A percentile compares a stretch with the other conserved stretches of the same genome.
Evolutionary conservation across 35 echinoderm and acorn worm species (phyloP).

Genomic region (Holothuria glaberrima): DNA sequence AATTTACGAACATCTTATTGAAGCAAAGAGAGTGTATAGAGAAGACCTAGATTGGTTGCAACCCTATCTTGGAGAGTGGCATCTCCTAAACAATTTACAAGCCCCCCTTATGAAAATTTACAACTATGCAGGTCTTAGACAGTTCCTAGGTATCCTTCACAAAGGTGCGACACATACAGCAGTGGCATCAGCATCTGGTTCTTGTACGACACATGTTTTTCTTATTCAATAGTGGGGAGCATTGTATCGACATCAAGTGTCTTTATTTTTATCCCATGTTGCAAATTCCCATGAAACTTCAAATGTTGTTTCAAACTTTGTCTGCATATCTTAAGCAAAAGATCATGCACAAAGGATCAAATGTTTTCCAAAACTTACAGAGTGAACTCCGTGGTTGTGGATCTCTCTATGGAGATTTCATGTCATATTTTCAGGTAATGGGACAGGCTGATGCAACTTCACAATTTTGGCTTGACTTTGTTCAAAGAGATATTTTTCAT

Average conservation of each 20-base stretch:
- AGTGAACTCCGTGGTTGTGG: not conserved
- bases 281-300: not conserved
- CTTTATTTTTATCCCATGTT: not conserved
- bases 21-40: slow-evolving; percentile 45
- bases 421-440: not conserved
- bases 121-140: too few relatives aligned
- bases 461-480: slow-evolving; percentile 54
- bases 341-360: not conserved
- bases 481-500: slow-evolving; percentile 45
- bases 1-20: too few relatives aligned
- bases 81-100: too few relatives aligned
- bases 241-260: slow-evolving; percentile 7
- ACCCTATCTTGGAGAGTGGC: slow-evolving; percentile 43
- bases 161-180: slow-evolving; percentile 42
- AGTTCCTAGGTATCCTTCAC: slow-evolving; percentile 9
- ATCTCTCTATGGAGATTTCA: not conserved
- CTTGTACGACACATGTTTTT: slow-evolving; percentile 15
- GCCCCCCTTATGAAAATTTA: too few relatives aligned
- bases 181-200: slow-evolving; percentile 30
- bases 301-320: not conserved
- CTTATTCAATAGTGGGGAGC: slow-evolving; percentile 54
- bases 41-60: slow-evolving; percentile 49
- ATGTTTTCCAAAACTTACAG: not conserved
- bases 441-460: slow-evolving; percentile 38
- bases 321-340: not conserved